A percentile compares a stretch with the other conserved stretches of the same genome.
phyloP scores from a whole-genome alignment of 2,797 vertebrate genomes.

The Pseudotriccus pelzelni region DNA sequence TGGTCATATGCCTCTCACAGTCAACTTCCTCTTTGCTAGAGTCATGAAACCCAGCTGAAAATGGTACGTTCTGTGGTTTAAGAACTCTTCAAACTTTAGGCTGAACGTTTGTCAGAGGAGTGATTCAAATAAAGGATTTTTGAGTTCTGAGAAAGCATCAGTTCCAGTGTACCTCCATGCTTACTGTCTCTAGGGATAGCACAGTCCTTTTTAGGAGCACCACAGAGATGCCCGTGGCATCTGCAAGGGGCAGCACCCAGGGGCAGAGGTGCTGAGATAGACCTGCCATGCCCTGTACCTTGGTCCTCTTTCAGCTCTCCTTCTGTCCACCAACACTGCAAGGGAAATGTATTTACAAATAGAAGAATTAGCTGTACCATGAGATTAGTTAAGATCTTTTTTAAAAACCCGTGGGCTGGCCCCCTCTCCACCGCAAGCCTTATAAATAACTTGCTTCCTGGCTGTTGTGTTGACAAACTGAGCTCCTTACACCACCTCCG shows the following conservation, averaged over 20 bases:
- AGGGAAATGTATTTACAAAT: background rate
- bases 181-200: background rate
- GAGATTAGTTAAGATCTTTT: background rate
- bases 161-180: fast-evolving
- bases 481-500: conserved; percentile 43
- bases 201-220: background rate
- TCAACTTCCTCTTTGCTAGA: conserved; percentile 5
- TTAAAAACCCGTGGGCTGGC: conserved; percentile 15
- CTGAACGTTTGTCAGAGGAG: background rate
- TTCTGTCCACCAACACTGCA: background rate
- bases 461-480: conserved; percentile 55
- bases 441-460: conserved; percentile 58
- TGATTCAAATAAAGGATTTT: background rate
- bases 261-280: fast-evolving
- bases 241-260: fast-evolving
- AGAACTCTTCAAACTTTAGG: background rate
- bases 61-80: background rate
- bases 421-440: conserved; percentile 12
- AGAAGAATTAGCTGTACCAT: background rate
- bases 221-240: too few species aligned
- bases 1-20: conserved; percentile 3
- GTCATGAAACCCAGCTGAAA: background rate
- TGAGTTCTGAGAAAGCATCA: background rate
- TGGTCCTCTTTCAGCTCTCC: background rate
- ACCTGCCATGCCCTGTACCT: background rate